These are phyloP conservation scores for Calyptommatus sinebrachiatus DNA, from an alignment of 2,113 vertebrate species.

Conservation along the genomic window DNA sequence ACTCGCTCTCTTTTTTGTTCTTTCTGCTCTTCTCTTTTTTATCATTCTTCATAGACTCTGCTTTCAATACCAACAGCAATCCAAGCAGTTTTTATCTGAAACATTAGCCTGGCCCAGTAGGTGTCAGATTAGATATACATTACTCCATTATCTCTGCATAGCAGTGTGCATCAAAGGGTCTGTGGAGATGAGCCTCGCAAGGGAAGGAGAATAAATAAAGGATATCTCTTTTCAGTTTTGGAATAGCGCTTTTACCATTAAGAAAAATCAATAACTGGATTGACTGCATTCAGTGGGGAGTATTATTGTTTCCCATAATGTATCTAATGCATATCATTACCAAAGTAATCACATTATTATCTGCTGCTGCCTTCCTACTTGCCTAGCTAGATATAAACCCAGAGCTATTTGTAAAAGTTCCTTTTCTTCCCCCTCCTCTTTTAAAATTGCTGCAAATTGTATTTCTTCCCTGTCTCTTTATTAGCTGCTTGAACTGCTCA, in stretches of 20 bases:
- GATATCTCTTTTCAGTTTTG: constrained; percentile 73
- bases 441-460: constrained; percentile 59
- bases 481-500: constrained; percentile 57
- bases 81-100: constrained; percentile 69
- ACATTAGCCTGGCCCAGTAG: constrained; percentile 72
- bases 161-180: constrained; percentile 70
- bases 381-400: constrained; percentile 68
- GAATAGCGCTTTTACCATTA: constrained; percentile 82
- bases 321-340: constrained; percentile 88
- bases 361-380: constrained; percentile 63
- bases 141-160: constrained; percentile 70
- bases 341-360: constrained; percentile 81
- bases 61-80: constrained; percentile 59
- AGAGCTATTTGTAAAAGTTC: constrained; percentile 60
- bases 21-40: background rate
- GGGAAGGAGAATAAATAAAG: constrained; percentile 67
- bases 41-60: constrained; percentile 25
- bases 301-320: constrained; percentile 83
- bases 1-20: background rate
- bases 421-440: constrained; percentile 25
- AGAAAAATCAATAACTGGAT: constrained; percentile 88
- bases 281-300: constrained; percentile 78
- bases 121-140: constrained; percentile 81
- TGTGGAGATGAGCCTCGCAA: constrained; percentile 61
- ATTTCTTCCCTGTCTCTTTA: constrained; percentile 57